Conservation (phyloP, 2,113 vertebrate species). For the Arizona elegans region DNA sequence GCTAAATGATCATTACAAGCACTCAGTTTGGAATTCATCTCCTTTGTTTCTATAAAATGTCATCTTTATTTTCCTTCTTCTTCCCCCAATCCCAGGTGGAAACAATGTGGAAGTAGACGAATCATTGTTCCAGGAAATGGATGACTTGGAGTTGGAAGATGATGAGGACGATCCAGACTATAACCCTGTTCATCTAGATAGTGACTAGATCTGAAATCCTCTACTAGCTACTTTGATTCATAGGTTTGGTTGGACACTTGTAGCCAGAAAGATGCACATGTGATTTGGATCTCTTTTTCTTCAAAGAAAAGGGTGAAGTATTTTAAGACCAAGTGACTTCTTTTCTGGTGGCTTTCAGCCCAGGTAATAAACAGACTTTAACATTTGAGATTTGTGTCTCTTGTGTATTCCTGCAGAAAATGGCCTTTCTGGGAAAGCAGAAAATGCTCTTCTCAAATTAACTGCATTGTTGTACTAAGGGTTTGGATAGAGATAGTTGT, state of each 20-base stretch:
- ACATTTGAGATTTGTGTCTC: constrained; percentile 51
- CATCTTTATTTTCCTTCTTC: constrained; percentile 14
- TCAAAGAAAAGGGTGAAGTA: constrained; percentile 45
- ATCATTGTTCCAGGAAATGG: constrained; percentile 96
- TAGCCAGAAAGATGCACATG: constrained; percentile 39
- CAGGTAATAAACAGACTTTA: constrained; percentile 72
- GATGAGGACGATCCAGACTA: constrained; percentile 93
- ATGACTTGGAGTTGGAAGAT: constrained; percentile 90
- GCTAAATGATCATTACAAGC: neutral
- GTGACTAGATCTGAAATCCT: constrained; percentile 76
- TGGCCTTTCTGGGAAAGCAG: neutral
- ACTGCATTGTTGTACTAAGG: neutral
- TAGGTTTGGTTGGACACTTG: constrained; percentile 35
- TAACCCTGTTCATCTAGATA: constrained; percentile 84
- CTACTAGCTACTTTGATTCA: constrained; percentile 28
- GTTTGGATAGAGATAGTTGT: neutral
- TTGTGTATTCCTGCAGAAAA: constrained; percentile 18
- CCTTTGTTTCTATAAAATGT: neutral
- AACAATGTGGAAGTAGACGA: constrained; percentile 97
- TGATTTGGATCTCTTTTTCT: constrained; percentile 44
- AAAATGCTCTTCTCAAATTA: neutral
- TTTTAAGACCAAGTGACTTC: constrained; percentile 68
- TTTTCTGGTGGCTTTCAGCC: constrained; percentile 71
- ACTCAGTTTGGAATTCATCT: neutral
- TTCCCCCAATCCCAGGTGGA: constrained; percentile 67